These are phyloP conservation scores for Zygaena filipendulae DNA, from an alignment of 2,888 invertebrate species.

Conservation along the genomic window DNA sequence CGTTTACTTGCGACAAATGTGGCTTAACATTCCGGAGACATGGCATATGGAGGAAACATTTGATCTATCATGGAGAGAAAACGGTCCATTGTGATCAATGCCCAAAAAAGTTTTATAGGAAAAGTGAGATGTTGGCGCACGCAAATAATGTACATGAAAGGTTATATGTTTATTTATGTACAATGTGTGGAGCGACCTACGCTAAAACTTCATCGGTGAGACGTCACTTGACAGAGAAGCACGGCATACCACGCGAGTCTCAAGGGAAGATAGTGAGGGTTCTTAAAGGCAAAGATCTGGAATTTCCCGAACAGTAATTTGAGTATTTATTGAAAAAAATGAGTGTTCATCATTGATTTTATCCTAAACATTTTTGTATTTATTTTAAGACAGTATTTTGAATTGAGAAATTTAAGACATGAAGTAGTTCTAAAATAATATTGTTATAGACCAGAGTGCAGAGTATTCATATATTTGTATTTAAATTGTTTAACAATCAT, in stretches of 20 bases:
- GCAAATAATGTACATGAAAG: conserved; percentile 45
- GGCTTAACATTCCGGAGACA: conserved; percentile 47
- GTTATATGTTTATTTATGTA: conserved; percentile 39
- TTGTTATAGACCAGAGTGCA: too few species aligned
- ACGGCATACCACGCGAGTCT: conserved; percentile 43
- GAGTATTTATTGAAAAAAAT: too few species aligned
- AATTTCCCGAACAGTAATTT: too few species aligned
- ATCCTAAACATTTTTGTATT: too few species aligned
- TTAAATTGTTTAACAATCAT: too few species aligned
- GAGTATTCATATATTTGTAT: too few species aligned
- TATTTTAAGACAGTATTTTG: too few species aligned
- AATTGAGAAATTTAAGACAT: too few species aligned
- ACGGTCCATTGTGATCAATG: conserved; percentile 40
- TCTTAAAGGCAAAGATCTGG: conserved; percentile 21
- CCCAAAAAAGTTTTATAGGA: conserved; percentile 36
- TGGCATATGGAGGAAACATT: conserved; percentile 47
- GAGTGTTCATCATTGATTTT: too few species aligned
- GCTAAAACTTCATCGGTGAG: conserved; percentile 40
- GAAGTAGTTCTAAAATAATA: too few species aligned
- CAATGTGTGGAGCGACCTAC: conserved; percentile 40
- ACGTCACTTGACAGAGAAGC: conserved; percentile 40
- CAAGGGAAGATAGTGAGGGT: conserved; percentile 43
- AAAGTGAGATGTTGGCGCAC: conserved; percentile 37
- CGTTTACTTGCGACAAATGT: conserved; percentile 51
- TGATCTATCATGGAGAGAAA: conserved; percentile 46